These are phyloP conservation scores for Watsonalla binaria DNA, from an alignment of 2,888 invertebrate genomes.

Conservation along the genomic window DNA sequence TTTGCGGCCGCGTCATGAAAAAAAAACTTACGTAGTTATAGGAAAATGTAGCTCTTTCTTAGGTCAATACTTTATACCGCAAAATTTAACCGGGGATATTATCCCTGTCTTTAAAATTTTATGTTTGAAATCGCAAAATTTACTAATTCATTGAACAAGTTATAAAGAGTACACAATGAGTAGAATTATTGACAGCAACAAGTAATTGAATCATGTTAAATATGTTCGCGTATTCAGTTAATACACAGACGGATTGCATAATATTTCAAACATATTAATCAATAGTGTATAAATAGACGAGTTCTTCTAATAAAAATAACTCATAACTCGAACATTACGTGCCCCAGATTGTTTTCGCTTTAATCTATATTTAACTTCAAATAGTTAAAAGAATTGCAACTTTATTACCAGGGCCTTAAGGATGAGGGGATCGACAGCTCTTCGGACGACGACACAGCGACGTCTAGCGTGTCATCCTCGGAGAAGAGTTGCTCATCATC, in stretches of 20 bases:
- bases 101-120: too few relatives aligned
- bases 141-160: too few relatives aligned
- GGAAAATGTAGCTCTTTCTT: too few relatives aligned
- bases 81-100: too few relatives aligned
- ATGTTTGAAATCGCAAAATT: too few relatives aligned
- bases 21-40: too few relatives aligned
- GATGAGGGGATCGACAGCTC: conserved; percentile 77
- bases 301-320: conserved; percentile 1
- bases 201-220: not conserved
- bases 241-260: not conserved
- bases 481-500: conserved; percentile 73
- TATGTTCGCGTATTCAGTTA: not conserved
- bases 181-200: not conserved
- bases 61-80: too few relatives aligned
- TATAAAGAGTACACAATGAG: too few relatives aligned
- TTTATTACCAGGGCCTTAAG: conserved; percentile 63
- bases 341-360: not conserved
- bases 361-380: not conserved
- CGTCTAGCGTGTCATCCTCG: conserved; percentile 66
- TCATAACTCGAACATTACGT: not conserved
- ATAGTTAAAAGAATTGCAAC: conserved; percentile 1
- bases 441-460: conserved; percentile 70
- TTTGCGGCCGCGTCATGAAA: too few relatives aligned
- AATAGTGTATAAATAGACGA: not conserved
- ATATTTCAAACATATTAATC: not conserved